These are phyloP conservation scores for Hestina assimilis DNA, from an alignment of 1,140 invertebrate species.

Conservation along the genomic window DNA sequence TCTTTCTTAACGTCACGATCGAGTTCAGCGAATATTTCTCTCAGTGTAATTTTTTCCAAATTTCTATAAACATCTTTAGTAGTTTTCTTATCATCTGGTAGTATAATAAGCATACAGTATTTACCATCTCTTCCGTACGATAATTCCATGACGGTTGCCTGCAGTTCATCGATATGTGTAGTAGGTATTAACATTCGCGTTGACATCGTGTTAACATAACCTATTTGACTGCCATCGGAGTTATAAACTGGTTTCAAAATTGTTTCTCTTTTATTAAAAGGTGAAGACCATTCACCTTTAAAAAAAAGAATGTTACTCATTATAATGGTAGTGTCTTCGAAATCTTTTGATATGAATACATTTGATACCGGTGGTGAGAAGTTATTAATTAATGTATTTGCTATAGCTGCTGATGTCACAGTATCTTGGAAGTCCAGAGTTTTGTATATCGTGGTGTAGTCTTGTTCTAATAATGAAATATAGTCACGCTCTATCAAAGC, in stretches of 20 bases:
- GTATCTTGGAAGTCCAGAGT: conserved; percentile 45
- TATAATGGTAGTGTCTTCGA: conserved; percentile 81
- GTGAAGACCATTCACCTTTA: conserved; percentile 85
- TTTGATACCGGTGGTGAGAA: conserved; percentile 37
- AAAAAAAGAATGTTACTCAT: conserved; percentile 89
- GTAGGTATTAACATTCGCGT: not conserved
- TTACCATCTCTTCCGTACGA: conserved; percentile 78
- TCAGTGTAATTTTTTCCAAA: conserved; percentile 32
- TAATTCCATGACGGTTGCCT: conserved; percentile 61
- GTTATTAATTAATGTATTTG: conserved; percentile 41
- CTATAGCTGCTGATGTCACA: conserved; percentile 30
- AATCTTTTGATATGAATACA: conserved; percentile 56
- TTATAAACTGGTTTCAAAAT: conserved; percentile 48
- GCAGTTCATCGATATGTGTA: conserved; percentile 42
- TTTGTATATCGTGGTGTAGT: conserved; percentile 35
- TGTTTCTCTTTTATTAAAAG: conserved; percentile 83
- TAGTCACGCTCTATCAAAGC: conserved; percentile 2
- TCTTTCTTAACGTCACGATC: conserved; percentile 67
- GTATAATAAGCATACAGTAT: conserved; percentile 46
- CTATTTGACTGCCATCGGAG: not conserved
- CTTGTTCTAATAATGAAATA: conserved; percentile 16
- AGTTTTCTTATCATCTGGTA: conserved; percentile 37
- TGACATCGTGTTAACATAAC: not conserved
- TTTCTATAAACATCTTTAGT: conserved; percentile 39
- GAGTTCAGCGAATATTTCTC: conserved; percentile 62